Conservation (phyloP, 2,113 vertebrate species). For the Polyodon spathula region DNA sequence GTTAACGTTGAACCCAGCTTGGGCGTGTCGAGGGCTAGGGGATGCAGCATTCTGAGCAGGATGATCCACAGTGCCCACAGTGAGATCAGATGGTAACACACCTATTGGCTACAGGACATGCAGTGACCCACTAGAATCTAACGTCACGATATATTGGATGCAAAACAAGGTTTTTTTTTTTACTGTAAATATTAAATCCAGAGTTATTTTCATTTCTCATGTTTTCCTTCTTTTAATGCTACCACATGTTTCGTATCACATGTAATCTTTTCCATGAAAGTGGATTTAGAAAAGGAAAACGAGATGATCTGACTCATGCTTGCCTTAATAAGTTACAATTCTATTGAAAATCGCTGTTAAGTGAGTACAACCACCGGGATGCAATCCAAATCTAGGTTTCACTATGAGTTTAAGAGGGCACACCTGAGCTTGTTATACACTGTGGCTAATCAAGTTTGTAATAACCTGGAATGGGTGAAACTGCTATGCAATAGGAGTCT, state of each 20-base stretch:
- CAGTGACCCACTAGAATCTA: neutral
- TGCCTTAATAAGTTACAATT: neutral
- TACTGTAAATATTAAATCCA: constrained; percentile 13
- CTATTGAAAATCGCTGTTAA: no score
- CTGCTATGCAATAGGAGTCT: no score
- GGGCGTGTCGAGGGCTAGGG: neutral
- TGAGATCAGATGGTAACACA: neutral
- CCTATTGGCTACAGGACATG: neutral
- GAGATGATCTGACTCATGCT: neutral
- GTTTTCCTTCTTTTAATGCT: constrained; percentile 20
- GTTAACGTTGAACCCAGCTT: neutral
- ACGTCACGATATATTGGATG: constrained; percentile 1
- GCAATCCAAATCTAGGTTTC: no score
- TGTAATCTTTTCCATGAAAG: constrained; percentile 28
- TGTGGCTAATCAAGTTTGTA: no score
- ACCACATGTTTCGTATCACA: constrained; percentile 20
- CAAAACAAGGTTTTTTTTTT: neutral
- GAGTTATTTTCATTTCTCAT: constrained; percentile 12
- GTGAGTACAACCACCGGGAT: no score
- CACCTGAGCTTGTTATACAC: no score
- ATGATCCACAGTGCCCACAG: neutral
- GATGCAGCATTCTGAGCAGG: constrained; percentile 4
- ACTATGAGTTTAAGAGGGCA: no score
- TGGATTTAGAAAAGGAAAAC: constrained; percentile 10
- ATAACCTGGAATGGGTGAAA: no score